phyloP scores from a whole-genome alignment of 2,888 invertebrate genomes.

The Polietes domitor region DNA sequence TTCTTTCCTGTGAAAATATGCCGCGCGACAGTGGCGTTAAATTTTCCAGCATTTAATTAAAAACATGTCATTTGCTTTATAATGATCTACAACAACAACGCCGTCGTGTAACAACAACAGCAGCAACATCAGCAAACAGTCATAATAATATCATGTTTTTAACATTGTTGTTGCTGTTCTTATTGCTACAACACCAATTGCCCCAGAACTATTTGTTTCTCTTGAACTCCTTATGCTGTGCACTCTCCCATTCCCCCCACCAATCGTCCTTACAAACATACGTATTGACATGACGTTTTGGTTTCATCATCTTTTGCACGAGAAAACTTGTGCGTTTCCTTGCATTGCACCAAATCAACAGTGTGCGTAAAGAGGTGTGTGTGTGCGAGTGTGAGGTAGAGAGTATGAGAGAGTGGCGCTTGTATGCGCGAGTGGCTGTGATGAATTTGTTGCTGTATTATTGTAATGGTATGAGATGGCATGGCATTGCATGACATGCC shows the following conservation, averaged over 20 bases:
- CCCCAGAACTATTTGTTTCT: constrained; percentile 37
- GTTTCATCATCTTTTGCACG: not conserved
- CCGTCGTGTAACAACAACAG: constrained; percentile 37
- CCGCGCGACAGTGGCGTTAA: constrained; percentile 71
- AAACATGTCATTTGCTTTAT: constrained; percentile 73
- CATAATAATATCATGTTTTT: constrained; percentile 50
- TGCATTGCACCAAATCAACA: not conserved
- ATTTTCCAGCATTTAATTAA: constrained; percentile 78
- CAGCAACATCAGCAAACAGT: constrained; percentile 14
- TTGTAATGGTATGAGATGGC: not conserved
- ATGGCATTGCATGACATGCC: not conserved
- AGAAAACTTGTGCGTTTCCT: constrained; percentile 2
- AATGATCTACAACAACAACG: constrained; percentile 58
- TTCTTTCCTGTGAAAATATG: constrained; percentile 48
- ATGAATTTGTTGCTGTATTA: not conserved
- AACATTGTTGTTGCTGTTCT: constrained; percentile 56
- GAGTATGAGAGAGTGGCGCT: not conserved
- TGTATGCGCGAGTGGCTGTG: not conserved
- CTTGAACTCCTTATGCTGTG: not conserved
- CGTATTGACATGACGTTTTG: not conserved
- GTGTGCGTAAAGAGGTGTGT: not conserved
- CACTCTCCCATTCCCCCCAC: not conserved
- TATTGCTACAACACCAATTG: constrained; percentile 48
- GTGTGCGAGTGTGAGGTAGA: not conserved
- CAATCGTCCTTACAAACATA: not conserved